Conservation (phyloP, 2,888 invertebrate species). For the Cerastoderma edule region DNA sequence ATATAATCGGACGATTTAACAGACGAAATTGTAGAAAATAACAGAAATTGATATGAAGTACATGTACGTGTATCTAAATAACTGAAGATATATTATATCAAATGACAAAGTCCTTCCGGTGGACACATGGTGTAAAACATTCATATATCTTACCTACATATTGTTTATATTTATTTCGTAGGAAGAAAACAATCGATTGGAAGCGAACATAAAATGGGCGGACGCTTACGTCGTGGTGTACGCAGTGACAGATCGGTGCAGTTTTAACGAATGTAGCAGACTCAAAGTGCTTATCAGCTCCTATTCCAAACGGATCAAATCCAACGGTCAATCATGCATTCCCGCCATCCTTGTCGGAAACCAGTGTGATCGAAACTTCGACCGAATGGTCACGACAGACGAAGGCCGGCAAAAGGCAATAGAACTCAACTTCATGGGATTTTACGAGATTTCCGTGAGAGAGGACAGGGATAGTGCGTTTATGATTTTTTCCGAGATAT, state of each 20-base stretch:
- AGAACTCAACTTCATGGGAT: conserved; percentile 85
- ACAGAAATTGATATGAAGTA: neutral
- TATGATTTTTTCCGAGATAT: conserved; percentile 85
- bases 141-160: neutral
- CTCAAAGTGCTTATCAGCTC: conserved; percentile 79
- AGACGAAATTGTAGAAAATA: neutral
- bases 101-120: neutral
- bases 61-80: neutral
- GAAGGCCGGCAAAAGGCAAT: conserved; percentile 66
- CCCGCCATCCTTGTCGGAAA: conserved; percentile 93
- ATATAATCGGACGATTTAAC: neutral
- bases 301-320: conserved; percentile 71
- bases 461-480: conserved; percentile 93
- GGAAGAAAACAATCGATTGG: conserved; percentile 84
- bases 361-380: conserved; percentile 90
- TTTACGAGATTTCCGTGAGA: conserved; percentile 93
- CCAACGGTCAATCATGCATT: conserved; percentile 44
- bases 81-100: neutral
- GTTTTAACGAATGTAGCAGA: conserved; percentile 86
- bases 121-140: neutral
- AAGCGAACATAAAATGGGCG: conserved; percentile 93
- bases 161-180: conserved; percentile 22
- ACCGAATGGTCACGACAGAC: conserved; percentile 88
- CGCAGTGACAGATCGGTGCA: conserved; percentile 94
- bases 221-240: conserved; percentile 94